Base-by-base conservation (phyloP, 2,113 vertebrate genomes). In the Odocoileus virginianus region DNA sequence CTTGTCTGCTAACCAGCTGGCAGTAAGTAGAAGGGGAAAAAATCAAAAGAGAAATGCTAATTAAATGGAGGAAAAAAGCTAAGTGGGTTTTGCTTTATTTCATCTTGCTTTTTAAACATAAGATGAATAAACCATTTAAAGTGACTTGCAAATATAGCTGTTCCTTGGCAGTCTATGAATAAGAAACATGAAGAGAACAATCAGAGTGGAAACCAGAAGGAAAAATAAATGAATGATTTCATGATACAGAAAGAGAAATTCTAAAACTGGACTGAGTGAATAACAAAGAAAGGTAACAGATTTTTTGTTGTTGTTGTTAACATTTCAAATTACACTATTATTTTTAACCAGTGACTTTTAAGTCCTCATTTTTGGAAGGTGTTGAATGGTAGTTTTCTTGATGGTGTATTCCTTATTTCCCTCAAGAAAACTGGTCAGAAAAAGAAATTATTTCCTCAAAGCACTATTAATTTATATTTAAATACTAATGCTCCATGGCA, bases 181-280 rank as follows among this genome's bases (percentile, higher is more conserved):
- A 96, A 95, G 36, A 94, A 95, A 93, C 9, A 58, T 54, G 79
- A 27, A 97, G 96, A 92, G 60, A 96, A 94, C 36, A 95, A 79
- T 76, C 52, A 92, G 58, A 67, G 13, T 71, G 2, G 79, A 96
- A 96, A 94, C 3, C 25, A 54, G 81, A 95, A 86, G 15, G 12
- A 89, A 78, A 91, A 79, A 92, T 27, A 92, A 95, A 97, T n/a
- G 17, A 94, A 61, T 88, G 40, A 93, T 76, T 95, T 90, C 40
- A 92, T 90, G 52, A 64, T 84, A 93, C 11, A 93, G 33, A 95
- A 78, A 83, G 21, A 92, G n/a, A 94, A 97, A 87, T 25, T 67
- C 83, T 94, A 87, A 94, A 79, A 90, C 21, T 93, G 5, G 16
- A 83, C 17, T 93, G 47, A 81, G 50, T 87, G 60, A 76, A 55